phyloP scores from a whole-genome alignment of 2,113 vertebrate species.

The Bambusicola thoracicus region DNA sequence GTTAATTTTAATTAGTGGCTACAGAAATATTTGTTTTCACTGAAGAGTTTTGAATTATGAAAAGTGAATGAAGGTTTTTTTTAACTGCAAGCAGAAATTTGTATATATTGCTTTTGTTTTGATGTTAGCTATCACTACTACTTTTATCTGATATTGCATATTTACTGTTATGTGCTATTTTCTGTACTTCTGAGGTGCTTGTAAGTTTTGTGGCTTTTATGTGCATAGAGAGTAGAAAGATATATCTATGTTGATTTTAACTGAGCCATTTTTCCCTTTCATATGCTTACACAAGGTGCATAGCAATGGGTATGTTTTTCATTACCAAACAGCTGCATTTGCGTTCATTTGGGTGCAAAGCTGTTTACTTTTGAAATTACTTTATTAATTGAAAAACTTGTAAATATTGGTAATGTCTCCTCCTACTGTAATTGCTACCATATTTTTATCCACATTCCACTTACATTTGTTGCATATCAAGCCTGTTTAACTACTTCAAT shows the following conservation, averaged over 20 bases:
- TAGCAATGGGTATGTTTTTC: slow-evolving; percentile 26
- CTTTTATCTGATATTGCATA: slow-evolving; percentile 8
- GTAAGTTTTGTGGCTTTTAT: not conserved
- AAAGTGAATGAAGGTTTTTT: slow-evolving; percentile 63
- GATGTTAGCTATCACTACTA: slow-evolving; percentile 17
- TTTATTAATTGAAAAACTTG: slow-evolving; percentile 69
- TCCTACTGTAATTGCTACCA: slow-evolving; percentile 56
- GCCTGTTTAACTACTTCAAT: not conserved
- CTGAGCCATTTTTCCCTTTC: not conserved
- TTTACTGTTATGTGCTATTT: not conserved
- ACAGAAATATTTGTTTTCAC: slow-evolving; percentile 48
- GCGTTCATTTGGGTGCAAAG: slow-evolving; percentile 62
- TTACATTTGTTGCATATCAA: slow-evolving; percentile 49
- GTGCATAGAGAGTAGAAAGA: not conserved
- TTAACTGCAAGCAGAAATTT: slow-evolving; percentile 48
- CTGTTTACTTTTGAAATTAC: slow-evolving; percentile 66
- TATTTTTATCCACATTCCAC: slow-evolving; percentile 32
- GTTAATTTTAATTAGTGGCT: slow-evolving; percentile 45
- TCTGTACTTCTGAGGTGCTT: not conserved
- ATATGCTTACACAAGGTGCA: not conserved
- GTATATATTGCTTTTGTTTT: slow-evolving; percentile 16
- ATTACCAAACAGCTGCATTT: slow-evolving; percentile 65
- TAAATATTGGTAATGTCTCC: slow-evolving; percentile 59
- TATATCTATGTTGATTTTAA: not conserved
- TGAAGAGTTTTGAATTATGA: slow-evolving; percentile 59